A percentile compares a stretch with the other conserved stretches of the same genome.
phyloP scores from a whole-genome alignment of 1,140 invertebrate species.

The Pseudomyrmex pallidus region DNA sequence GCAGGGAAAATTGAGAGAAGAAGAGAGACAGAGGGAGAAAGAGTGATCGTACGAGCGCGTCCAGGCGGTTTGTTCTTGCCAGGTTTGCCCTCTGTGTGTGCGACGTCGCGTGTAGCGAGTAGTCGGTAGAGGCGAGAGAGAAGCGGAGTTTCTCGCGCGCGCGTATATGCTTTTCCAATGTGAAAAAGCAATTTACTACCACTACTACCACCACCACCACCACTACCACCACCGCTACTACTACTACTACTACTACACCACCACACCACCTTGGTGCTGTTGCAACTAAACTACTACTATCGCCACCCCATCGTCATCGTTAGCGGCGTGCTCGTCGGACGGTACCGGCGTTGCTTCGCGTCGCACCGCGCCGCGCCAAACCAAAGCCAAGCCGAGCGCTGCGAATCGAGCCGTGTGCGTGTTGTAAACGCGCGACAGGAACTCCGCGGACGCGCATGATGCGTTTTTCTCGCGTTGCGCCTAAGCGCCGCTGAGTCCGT shows the following conservation, averaged over 20 bases:
- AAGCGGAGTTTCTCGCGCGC: conserved; percentile 61
- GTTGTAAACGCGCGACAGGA: conserved; percentile 36
- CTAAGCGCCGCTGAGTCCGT: conserved; percentile 11
- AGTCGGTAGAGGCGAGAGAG: conserved; percentile 66
- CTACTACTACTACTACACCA: not conserved
- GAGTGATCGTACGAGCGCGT: conserved; percentile 42
- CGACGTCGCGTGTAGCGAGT: conserved; percentile 66
- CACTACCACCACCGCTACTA: conserved; percentile 15
- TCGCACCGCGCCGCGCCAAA: conserved; percentile 22
- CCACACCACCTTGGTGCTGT: not conserved
- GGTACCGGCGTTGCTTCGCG: conserved; percentile 38
- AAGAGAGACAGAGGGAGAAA: conserved; percentile 42
- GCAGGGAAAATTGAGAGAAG: conserved; percentile 29
- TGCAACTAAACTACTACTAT: conserved; percentile 33
- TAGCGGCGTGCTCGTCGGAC: conserved; percentile 47
- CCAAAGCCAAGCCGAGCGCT: not conserved
- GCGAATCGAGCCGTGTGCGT: conserved; percentile 9
- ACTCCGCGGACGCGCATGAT: conserved; percentile 25
- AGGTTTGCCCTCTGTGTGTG: conserved; percentile 70
- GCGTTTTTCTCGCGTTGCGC: conserved; percentile 20
- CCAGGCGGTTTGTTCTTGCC: conserved; percentile 65
- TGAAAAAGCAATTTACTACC: conserved; percentile 61
- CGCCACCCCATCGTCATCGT: conserved; percentile 38
- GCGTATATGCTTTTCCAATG: conserved; percentile 71
- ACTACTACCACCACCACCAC: conserved; percentile 44